Base-by-base conservation (phyloP, 2,888 invertebrate genomes). In the Lobophora halterata region DNA sequence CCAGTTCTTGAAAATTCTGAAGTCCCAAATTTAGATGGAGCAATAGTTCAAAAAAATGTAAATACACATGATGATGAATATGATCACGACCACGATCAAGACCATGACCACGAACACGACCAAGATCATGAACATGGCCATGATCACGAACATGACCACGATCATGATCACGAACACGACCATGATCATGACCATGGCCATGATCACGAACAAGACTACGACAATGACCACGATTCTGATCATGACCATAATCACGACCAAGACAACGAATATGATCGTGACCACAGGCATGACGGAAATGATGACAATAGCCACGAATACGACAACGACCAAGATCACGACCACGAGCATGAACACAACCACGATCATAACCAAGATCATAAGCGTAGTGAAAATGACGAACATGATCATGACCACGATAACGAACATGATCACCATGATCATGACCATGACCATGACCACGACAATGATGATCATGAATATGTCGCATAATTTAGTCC, bases 381-480 rank as follows among this genome's bases (percentile, higher is more conserved):
- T 3, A n/a, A n/a, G n/a, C n/a, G n/a, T n/a, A n/a, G n/a, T n/a
- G n/a, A n/a, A n/a, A n/a, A n/a, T n/a, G n/a, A 26, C 13, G 25
- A 26, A 1, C 8, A 29, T 5, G 11, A 9, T 2, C 21, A 21
- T 4, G 13, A 16, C 1, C 30, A 21, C n/a, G 8, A 13, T 6
- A 7, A 21, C 23, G 16, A 2, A 1, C 21, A 30, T 6, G 29
- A 3, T 5, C 13, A 20, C 8, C 4, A 3, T 6, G 12, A 19
- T 17, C n/a, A 27, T n/a, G 18, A 27, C 3, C 17, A 27, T 25
- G 25, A 12, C 2, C 27, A 27, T 8, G 16, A 10, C 8, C 27
- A 27, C 17, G 41, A 42, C 47, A 4, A 33, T 28, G 46, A 46
- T n/a, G n/a, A n/a, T n/a, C n/a, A n/a, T n/a, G n/a, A n/a, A n/a